Evolutionary conservation across 1,140 invertebrate genomes (phyloP), one percentile per base, ranked within the genome.

Genomic region (Rhyzopertha dominica): DNA sequence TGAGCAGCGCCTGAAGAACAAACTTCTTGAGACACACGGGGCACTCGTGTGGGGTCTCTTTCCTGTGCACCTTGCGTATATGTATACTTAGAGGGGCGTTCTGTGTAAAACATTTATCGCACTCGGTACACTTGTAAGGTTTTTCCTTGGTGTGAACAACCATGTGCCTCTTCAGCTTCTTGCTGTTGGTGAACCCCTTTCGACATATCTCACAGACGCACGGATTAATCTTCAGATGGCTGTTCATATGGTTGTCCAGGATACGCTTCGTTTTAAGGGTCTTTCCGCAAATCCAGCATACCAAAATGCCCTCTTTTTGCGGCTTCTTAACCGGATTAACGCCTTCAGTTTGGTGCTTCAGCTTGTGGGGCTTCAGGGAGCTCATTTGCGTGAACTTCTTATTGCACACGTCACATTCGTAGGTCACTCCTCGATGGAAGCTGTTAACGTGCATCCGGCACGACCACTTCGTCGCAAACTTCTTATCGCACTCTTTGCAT

Each of bases 331-430:
- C n/a, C n/a, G n/a, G n/a, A n/a, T n/a, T n/a, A n/a, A 49, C 42
- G 26, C 51, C 49, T 10, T 16, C 28, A 25, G 28, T 35, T 9
- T 17, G 78, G 38, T 79, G 74, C 10, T 76, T 74, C 20, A 76
- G 67, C 4, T 74, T 63, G 54, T 87, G 83, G n/a, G 73, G 74
- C 3, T 77, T 75, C 37, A 85, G 65, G 40, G 82, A 69, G 1
- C 76, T 74, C n/a, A 74, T 70, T 1, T 82, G 70, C 2, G 76
- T 81, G 55, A 88, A 88, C 1, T 74, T 70, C 40, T 79, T 79
- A 0, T 74, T 73, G 58, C 87, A 91, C 0, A 82, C 71, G 20
- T 77, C 74, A 59, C 88, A 92, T 43, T 75, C 71, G 57, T 80
- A 85, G 5, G 9, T 22, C n/a, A 26, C n/a, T n/a, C n/a, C n/a